phyloP scores from a whole-genome alignment of 2,113 vertebrate species.

The Forbesichthys papilliferus region DNA sequence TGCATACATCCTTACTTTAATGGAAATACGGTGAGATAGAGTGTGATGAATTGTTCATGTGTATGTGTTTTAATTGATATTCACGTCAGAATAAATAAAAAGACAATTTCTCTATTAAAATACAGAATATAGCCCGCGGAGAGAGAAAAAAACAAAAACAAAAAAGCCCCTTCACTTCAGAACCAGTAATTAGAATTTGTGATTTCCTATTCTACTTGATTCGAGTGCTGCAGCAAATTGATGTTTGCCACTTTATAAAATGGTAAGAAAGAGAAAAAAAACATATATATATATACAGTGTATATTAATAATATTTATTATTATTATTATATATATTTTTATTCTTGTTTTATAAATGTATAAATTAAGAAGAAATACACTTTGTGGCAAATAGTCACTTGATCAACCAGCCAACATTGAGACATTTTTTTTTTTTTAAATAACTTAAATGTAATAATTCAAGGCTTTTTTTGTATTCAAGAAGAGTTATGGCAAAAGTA shows the following conservation, averaged over 20 bases:
- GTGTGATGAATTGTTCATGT: too few relatives aligned
- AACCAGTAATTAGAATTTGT: slow-evolving; percentile 35
- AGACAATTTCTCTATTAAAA: too few relatives aligned
- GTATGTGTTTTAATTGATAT: too few relatives aligned
- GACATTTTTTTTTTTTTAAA: too few relatives aligned
- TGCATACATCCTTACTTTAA: too few relatives aligned
- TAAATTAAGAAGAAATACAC: background rate
- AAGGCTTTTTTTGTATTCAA: too few relatives aligned
- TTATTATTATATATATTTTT: background rate
- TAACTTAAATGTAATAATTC: background rate
- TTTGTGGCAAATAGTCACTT: too few relatives aligned
- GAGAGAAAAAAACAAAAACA: too few relatives aligned
- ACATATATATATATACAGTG: background rate
- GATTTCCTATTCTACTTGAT: slow-evolving; percentile 57
- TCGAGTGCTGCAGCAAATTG: slow-evolving; percentile 15
- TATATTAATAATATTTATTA: background rate
- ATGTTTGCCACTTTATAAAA: slow-evolving; percentile 23
- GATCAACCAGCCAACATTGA: background rate
- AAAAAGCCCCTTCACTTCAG: slow-evolving; percentile 5
- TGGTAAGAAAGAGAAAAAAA: background rate
- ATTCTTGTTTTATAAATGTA: background rate
- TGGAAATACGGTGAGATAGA: too few relatives aligned
- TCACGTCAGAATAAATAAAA: too few relatives aligned
- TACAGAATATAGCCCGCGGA: too few relatives aligned
- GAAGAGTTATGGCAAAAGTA: background rate